These are phyloP conservation scores for Phaetusa simplex DNA, from an alignment of 2,113 vertebrate species.

Conservation along the genomic window DNA sequence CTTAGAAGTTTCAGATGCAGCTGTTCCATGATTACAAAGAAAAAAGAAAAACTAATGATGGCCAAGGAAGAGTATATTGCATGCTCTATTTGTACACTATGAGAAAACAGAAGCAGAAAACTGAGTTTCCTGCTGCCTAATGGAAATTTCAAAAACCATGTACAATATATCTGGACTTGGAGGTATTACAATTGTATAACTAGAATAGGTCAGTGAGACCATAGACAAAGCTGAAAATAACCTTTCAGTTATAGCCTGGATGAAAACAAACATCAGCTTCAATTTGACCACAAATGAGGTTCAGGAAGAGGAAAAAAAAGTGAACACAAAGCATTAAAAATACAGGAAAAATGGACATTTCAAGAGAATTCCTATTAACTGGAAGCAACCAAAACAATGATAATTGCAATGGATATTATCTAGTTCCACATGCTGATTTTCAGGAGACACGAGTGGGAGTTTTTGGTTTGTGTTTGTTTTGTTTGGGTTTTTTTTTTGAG, in stretches of 20 bases:
- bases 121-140: neutral
- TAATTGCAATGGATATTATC: neutral
- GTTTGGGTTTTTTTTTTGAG: neutral
- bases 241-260: neutral
- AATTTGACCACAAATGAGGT: neutral
- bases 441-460: neutral
- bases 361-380: neutral
- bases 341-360: neutral
- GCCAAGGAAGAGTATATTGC: neutral
- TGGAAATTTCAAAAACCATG: fast-evolving
- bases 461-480: neutral
- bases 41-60: neutral
- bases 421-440: neutral
- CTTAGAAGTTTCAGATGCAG: neutral
- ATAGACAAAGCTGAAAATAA: neutral
- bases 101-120: neutral
- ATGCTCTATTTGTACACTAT: neutral
- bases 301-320: fast-evolving
- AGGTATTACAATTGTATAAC: neutral
- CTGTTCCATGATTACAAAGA: neutral
- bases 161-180: neutral
- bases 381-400: neutral
- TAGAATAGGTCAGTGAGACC: neutral
- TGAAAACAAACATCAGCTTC: neutral
- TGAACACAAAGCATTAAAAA: neutral